Base-by-base conservation (phyloP, 2,888 invertebrate species). In the Calameuta filiformis region DNA sequence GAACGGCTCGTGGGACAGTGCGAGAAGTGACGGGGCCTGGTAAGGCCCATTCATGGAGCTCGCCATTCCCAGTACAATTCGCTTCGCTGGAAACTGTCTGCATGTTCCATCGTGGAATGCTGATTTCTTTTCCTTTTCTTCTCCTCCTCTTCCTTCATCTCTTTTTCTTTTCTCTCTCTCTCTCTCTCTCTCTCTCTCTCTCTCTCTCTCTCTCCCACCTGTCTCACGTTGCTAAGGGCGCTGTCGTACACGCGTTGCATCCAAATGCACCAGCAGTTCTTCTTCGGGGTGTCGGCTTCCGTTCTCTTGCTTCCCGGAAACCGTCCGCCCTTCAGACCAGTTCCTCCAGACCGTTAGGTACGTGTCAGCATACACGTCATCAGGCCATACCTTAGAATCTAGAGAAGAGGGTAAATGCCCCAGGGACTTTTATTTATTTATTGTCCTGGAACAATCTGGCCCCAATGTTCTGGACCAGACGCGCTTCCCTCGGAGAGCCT, bases 71-170 rank as follows among this genome's bases (percentile, higher is more conserved):
- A 80, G 89, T 89, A 89, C 85, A 87, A 88, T 87, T 88, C 86
- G 84, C 87, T 89, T 89, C 88, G 84, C 83, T 87, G 88, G 86
- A 89, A 90, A 87, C 83, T 86, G 85, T 85, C 84, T 83, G 83
- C 81, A 84, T 82, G 80, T 79, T 81, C 80, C 83, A 76, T 78
- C 81, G 83, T 77, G 84, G 88, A 89, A 89, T 89, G 86, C 84
- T 85, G 85, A 88, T 89, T 86, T 81, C 12, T 31, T 71, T 71
- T 15, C 15, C 33, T 71, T 71, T 71, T 34, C 71, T 71, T 31
- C 23, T 56, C 56, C 9, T 23, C 56, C 40, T 75, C 68, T 33
- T 31, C 11, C 35, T 77, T 37, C 35, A 35, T 73, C 77, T 30
- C 73, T 71, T 69, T 73, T 77, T 71, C 68, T 75, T 23, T 11